Base-by-base conservation (phyloP, 2,113 vertebrate species). In the Synchiropus splendidus region DNA sequence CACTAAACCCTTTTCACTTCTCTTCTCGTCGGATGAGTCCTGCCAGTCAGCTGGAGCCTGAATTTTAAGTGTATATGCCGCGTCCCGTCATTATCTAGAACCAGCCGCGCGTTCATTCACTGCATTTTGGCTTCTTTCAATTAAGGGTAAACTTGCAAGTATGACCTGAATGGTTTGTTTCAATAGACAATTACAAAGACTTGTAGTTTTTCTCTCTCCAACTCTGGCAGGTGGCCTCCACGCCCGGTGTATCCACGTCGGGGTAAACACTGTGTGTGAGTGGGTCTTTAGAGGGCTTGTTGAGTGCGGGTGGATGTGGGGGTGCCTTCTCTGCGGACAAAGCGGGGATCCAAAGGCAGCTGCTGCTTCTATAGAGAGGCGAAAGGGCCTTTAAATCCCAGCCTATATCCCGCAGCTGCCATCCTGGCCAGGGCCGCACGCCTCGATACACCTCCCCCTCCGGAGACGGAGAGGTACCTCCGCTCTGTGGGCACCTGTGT, bases 271-370 rank as follows among this genome's bases (percentile, higher is more conserved):
- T 54, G 64, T 66, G 61, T 65, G 65, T 51, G 66, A 62, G 71
- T 67, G 75, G 67, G 72, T 72, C 77, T 78, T 79, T 83, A 66
- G 71, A 83, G 79, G 70, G 64, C 82, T 84, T 69, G 84, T 86
- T 80, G 84, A 85, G 82, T 86, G 85, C 77, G 77, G 78, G 79
- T 81, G 84, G 83, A 86, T 82, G 84, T 78, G 80, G 79, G 79
- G 75, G 87, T 72, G 76, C 81, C 72, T 67, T 61, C 64, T 48
- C 62, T 48, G 61, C 46, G 78, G 81, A 91, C 89, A 91, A 91
- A 88, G 79, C 83, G 72, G 81, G 82, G 81, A 80, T 86, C 87
- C 85, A 84, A 88, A 89, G 87, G 87, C 89, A 91, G 88, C 89
- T 91, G 89, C 88, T 88, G 86, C 82, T 84, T 82, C 78, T 86